Percentiles rank a stretch among this genome's conserved stretches.
Evolutionary conservation across 2,113 vertebrate genomes (phyloP).

Genomic region (Prionailurus bengalensis): DNA sequence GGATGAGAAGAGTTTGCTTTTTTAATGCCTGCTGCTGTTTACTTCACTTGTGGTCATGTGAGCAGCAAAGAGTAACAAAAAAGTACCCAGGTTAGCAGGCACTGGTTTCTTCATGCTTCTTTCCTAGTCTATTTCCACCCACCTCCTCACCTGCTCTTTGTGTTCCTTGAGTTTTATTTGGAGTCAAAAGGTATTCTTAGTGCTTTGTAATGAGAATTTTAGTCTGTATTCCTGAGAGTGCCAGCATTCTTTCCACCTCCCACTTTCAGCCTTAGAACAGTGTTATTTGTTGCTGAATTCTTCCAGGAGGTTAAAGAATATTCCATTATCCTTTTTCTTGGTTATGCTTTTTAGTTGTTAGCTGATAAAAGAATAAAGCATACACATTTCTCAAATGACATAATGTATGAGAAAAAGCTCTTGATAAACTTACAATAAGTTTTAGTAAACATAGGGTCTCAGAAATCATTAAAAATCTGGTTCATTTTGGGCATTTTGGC

Average conservation of each 20-base stretch:
- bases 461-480: not conserved
- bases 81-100: not conserved
- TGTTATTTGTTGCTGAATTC: slow-evolving; percentile 38
- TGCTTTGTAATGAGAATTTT: slow-evolving; percentile 13
- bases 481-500: slow-evolving; percentile 36
- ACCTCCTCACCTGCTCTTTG: slow-evolving; percentile 46
- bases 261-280: slow-evolving; percentile 24
- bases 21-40: not conserved
- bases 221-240: not conserved
- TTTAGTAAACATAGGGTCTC: not conserved
- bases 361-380: slow-evolving; percentile 42
- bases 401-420: not conserved
- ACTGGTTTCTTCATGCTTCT: not conserved
- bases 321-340: slow-evolving; percentile 43
- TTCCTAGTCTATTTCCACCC: not conserved
- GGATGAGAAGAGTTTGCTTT: not conserved
- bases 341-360: slow-evolving; percentile 18
- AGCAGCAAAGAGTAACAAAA: not conserved
- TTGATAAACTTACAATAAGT: not conserved
- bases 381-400: slow-evolving; percentile 34
- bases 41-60: not conserved
- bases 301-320: slow-evolving; percentile 43
- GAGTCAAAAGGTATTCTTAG: slow-evolving; percentile 30
- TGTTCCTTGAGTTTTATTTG: slow-evolving; percentile 14
- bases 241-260: slow-evolving; percentile 63